Percentiles rank a stretch among this genome's conserved stretches.
These are phyloP conservation scores for Cartodere bifasciata DNA, from an alignment of 2,888 invertebrate species.

Conservation along the genomic window DNA sequence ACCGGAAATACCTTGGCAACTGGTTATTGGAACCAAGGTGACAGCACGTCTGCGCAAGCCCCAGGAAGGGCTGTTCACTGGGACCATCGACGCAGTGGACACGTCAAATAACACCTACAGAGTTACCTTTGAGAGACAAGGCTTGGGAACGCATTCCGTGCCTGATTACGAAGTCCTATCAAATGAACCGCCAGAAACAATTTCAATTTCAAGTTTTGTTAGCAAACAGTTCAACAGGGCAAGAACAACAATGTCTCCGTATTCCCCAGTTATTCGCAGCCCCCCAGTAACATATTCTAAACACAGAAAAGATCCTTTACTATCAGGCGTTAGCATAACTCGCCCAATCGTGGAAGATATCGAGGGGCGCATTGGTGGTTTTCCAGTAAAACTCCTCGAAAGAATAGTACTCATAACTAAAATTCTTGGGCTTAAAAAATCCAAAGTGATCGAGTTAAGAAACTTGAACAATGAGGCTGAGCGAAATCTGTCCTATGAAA, in stretches of 20 bases:
- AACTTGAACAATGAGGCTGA: conserved; percentile 88
- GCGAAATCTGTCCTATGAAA: conserved; percentile 67
- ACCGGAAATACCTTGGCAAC: conserved; percentile 84
- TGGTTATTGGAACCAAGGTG: conserved; percentile 90
- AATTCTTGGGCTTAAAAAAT: conserved; percentile 69
- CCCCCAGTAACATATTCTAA: conserved; percentile 29
- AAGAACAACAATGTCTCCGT: conserved; percentile 43
- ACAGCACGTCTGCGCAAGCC: conserved; percentile 81
- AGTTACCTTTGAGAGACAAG: conserved; percentile 85
- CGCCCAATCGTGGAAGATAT: conserved; percentile 24
- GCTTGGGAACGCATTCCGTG: conserved; percentile 88
- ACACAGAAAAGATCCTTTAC: conserved; percentile 56
- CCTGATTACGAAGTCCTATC: conserved; percentile 94
- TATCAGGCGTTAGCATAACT: conserved; percentile 39
- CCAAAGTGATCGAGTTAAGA: conserved; percentile 65
- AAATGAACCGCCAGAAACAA: conserved; percentile 83
- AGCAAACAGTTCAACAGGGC: conserved; percentile 66
- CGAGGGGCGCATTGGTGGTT: conserved; percentile 58
- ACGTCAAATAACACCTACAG: conserved; percentile 89
- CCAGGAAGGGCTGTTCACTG: conserved; percentile 88
- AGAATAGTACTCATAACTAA: conserved; percentile 78
- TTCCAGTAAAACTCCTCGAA: conserved; percentile 74
- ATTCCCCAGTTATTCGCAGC: conserved; percentile 37
- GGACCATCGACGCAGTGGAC: conserved; percentile 86
- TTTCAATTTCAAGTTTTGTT: conserved; percentile 71